Percentiles rank a stretch among this genome's conserved stretches.
phyloP scores from a whole-genome alignment of 2,888 invertebrate species.

The Acleris sparsana region DNA sequence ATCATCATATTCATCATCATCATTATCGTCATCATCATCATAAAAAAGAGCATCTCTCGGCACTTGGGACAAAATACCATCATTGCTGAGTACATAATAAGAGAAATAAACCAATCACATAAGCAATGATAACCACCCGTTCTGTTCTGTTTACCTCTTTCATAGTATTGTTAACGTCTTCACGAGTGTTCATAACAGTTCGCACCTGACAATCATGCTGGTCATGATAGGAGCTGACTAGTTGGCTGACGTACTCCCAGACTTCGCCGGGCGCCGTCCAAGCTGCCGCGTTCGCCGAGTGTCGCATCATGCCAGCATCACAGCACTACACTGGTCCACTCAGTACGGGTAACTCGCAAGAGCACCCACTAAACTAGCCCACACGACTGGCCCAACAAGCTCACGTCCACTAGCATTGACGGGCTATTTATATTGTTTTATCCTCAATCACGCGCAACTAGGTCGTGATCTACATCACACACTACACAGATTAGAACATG shows the following conservation, averaged over 20 bases:
- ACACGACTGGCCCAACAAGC: conserved; percentile 51
- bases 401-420: conserved; percentile 71
- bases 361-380: conserved; percentile 45
- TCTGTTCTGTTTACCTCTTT: neutral
- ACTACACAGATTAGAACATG: conserved; percentile 64
- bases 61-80: no score
- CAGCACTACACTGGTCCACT: conserved; percentile 49
- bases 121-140: no score
- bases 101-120: no score
- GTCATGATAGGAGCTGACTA: conserved; percentile 85
- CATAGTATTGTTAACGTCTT: neutral
- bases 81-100: no score
- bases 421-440: conserved; percentile 83
- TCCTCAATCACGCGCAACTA: conserved; percentile 81
- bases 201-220: conserved; percentile 79
- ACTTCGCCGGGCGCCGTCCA: conserved; percentile 84
- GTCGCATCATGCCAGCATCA: conserved; percentile 78
- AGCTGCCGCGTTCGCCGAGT: conserved; percentile 71
- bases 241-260: conserved; percentile 87
- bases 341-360: conserved; percentile 42
- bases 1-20: no score
- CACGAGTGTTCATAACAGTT: conserved; percentile 12
- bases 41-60: no score
- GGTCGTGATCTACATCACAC: conserved; percentile 79
- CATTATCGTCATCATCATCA: no score